phyloP scores from a whole-genome alignment of 1,140 invertebrate species.

The Ips nitidus region DNA sequence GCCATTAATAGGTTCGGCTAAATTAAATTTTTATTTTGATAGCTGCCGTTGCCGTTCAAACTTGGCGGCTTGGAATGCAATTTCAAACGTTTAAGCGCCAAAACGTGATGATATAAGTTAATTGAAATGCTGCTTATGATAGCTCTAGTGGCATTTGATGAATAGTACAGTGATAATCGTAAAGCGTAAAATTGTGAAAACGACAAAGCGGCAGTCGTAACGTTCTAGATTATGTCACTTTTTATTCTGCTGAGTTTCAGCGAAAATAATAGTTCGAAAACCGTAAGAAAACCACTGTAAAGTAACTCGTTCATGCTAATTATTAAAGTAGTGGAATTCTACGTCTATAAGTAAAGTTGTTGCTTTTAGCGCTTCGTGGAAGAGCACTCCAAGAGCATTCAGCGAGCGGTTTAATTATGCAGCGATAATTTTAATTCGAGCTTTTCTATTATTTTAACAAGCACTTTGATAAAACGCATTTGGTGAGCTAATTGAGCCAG shows the following conservation, averaged over 20 bases:
- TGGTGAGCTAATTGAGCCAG: background rate
- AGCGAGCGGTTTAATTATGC: conserved; percentile 3
- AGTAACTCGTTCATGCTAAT: background rate
- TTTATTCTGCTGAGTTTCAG: too few relatives aligned
- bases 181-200: too few relatives aligned
- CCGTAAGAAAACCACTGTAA: background rate
- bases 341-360: conserved; percentile 1
- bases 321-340: background rate
- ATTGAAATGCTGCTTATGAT: background rate
- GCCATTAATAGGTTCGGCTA: conserved; percentile 8
- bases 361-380: conserved; percentile 2
- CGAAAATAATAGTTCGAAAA: conserved; percentile 2
- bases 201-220: too few relatives aligned
- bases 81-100: background rate
- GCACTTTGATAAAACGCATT: conserved; percentile 2
- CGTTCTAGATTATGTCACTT: too few relatives aligned
- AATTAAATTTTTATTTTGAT: conserved; percentile 8
- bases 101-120: conserved; percentile 6
- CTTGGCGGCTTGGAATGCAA: background rate
- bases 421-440: conserved; percentile 6
- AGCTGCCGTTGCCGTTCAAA: background rate
- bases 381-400: background rate
- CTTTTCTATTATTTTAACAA: conserved; percentile 3
- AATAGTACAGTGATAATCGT: too few relatives aligned
- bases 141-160: background rate